Conservation (phyloP, 2,888 invertebrate species). For the Apodemia duryi region DNA sequence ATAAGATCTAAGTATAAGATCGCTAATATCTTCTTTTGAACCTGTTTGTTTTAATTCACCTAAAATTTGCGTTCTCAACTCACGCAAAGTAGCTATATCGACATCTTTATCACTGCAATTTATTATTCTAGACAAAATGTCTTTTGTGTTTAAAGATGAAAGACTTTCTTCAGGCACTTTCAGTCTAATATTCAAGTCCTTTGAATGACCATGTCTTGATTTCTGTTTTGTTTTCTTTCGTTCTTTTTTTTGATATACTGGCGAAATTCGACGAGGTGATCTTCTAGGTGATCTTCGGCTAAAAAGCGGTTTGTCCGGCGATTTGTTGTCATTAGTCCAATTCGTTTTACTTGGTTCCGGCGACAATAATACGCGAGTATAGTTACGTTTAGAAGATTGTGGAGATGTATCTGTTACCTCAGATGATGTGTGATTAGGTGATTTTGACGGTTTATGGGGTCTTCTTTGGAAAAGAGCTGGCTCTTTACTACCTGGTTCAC, state of each 20-base stretch:
- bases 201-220: conserved; percentile 37
- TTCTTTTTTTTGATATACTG: conserved; percentile 53
- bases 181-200: conserved; percentile 64
- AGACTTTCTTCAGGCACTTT: conserved; percentile 67
- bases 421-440: conserved; percentile 31
- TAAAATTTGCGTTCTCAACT: conserved; percentile 66
- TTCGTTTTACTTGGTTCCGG: conserved; percentile 46
- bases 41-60: conserved; percentile 69
- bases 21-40: conserved; percentile 64
- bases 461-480: conserved; percentile 66
- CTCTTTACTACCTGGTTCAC: conserved; percentile 60
- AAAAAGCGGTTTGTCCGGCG: conserved; percentile 46
- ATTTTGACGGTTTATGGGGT: conserved; percentile 45
- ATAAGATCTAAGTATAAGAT: conserved; percentile 66
- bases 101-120: conserved; percentile 66
- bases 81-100: conserved; percentile 69
- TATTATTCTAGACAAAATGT: conserved; percentile 65
- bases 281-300: conserved; percentile 48
- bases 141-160: conserved; percentile 59
- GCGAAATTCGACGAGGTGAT: conserved; percentile 39
- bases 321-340: conserved; percentile 37
- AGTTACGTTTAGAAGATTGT: conserved; percentile 43
- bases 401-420: conserved; percentile 31
- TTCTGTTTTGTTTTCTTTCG: conserved; percentile 50
- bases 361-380: conserved; percentile 64